phyloP scores from a whole-genome alignment of 2,888 invertebrate genomes.

The Rhimphoctona megacephalus region DNA sequence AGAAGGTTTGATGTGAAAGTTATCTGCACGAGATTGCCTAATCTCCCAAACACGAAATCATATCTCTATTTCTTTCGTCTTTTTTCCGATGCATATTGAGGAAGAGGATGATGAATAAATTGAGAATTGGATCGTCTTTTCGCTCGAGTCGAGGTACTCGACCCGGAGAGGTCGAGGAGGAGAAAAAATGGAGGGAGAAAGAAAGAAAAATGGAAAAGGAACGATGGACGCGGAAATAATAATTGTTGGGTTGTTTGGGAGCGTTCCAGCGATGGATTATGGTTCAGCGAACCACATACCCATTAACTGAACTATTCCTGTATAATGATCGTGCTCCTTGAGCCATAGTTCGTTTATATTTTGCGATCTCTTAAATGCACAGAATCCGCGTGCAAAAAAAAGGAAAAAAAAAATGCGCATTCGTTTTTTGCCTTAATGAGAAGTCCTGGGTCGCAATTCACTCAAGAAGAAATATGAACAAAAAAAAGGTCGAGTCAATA shows the following conservation, averaged over 20 bases:
- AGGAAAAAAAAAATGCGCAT: background rate
- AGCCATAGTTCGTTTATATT: constrained; percentile 29
- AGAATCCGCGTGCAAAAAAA: background rate
- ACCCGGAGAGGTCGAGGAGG: constrained; percentile 6
- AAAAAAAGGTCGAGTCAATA: constrained; percentile 10
- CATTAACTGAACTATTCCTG: constrained; percentile 34
- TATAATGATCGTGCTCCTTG: constrained; percentile 25
- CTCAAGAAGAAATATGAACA: background rate
- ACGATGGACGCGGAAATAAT: constrained; percentile 44
- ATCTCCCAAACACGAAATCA: background rate
- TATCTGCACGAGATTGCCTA: constrained; percentile 7
- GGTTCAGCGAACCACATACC: constrained; percentile 38
- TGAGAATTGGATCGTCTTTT: constrained; percentile 3
- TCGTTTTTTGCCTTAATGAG: constrained; percentile 15
- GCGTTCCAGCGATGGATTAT: constrained; percentile 43
- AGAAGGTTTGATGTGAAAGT: constrained; percentile 8
- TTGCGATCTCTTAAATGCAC: background rate
- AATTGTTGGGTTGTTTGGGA: constrained; percentile 35
- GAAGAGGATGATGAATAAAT: constrained; percentile 14
- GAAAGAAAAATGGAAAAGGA: background rate
- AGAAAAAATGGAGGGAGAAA: background rate
- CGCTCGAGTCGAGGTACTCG: background rate
- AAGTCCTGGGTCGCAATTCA: background rate
- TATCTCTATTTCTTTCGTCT: background rate
- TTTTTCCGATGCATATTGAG: background rate